Base-by-base conservation (phyloP, 2,797 vertebrate genomes). In the Acrossocheilus wenchowensis region DNA sequence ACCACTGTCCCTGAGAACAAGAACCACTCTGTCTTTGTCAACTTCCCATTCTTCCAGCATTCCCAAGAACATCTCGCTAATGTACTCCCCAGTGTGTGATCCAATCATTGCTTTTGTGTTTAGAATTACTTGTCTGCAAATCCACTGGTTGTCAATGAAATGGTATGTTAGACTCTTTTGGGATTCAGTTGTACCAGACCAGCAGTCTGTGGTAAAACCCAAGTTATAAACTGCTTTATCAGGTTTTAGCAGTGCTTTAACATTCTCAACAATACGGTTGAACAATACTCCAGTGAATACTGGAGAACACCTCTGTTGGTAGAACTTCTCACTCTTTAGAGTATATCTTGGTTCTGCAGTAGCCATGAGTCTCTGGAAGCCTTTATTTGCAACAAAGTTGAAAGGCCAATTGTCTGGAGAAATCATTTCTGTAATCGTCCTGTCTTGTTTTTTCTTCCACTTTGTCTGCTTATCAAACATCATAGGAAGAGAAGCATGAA, bases 1-100 rank as follows among this genome's bases (percentile, higher is more conserved):
- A 21, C 43, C 69, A 26, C 66, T 50, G n/a, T 80, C 75, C 75
- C 68, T 14, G 26, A 69, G 69, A 26, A 81, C 81, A 83, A 79
- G 52, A 7, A 64, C 60, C 3, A 54, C 54, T n/a, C 30, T 57
- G 0, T 87, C 41, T 73, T 57, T 6, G 75, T 11, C 50, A 23
- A 66, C 80, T 6, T 66, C 21, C 66, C 74, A 79, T n/a, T 86
- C 34, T 3, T 57, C 60, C n/a, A 78, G 2, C 50, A 82, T 81
- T 14, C 45, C 45, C 11, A 48, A 48, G n/a, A 48, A 48, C 45
- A 48, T n/a, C 26, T 75, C 73, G 4, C 15, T 15, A 50, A 75
- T 26, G 3, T 2, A 48, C 11, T 48, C 3, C 14, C 41, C 72
- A 7, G 30, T 30, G 23, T 45, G 10, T 72, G 69, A 45, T 73